Conservation (phyloP, 1,140 invertebrate genomes). For the Lepidurus apus region DNA sequence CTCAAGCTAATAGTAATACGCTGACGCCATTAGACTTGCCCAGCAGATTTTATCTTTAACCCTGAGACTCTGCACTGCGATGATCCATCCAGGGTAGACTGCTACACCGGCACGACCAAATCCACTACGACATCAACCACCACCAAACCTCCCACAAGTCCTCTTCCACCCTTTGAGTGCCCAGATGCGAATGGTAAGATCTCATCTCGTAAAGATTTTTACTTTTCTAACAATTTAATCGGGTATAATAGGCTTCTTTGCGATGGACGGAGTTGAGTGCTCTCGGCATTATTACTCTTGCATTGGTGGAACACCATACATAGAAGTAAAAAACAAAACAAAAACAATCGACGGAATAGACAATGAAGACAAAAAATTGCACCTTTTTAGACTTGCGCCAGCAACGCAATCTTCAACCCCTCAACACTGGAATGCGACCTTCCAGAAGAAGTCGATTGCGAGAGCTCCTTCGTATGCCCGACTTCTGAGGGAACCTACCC, state of each 20-base stretch:
- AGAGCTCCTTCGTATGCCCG: background rate
- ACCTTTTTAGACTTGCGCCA: slow-evolving; percentile 17
- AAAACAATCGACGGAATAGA: background rate
- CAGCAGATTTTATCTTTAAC: slow-evolving; percentile 18
- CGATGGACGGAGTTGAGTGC: background rate
- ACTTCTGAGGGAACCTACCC: background rate
- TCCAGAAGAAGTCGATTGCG: slow-evolving; percentile 24
- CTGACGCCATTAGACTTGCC: background rate
- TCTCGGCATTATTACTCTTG: background rate
- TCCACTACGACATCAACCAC: background rate
- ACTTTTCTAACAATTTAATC: background rate
- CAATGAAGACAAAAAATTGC: background rate
- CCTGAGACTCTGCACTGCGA: slow-evolving; percentile 24
- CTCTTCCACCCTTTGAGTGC: background rate
- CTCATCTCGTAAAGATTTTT: background rate
- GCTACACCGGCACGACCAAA: background rate
- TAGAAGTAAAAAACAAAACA: too few species aligned
- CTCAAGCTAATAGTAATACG: background rate
- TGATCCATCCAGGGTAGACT: slow-evolving; percentile 24
- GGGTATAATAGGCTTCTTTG: background rate
- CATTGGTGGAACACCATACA: background rate
- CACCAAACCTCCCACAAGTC: background rate
- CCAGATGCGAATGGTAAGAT: background rate
- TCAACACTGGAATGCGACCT: slow-evolving; percentile 16
- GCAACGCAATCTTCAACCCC: slow-evolving; percentile 23